A percentile compares a stretch with the other conserved stretches of the same genome.
Conservation (phyloP, 2,113 vertebrate genomes). For the Pomatostomus ruficeps region DNA sequence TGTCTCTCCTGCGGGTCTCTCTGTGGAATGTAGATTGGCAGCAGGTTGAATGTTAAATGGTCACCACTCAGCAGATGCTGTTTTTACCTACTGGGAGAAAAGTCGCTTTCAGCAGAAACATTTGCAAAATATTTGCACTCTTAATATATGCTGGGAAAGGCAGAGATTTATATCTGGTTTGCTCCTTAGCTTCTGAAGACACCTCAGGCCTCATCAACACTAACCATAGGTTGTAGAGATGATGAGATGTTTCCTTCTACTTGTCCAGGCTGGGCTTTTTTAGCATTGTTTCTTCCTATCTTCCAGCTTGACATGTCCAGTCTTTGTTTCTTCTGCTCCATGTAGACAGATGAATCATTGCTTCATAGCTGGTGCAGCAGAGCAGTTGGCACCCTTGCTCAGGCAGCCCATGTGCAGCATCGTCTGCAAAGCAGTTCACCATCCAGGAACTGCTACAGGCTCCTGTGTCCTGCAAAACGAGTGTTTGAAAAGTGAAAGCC, state of each 20-base stretch:
- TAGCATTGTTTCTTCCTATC: background rate
- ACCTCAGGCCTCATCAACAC: background rate
- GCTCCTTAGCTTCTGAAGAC: background rate
- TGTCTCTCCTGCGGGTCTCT: conserved; percentile 44
- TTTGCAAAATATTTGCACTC: conserved; percentile 38
- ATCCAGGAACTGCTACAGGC: background rate
- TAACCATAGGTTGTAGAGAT: background rate
- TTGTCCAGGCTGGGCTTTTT: background rate
- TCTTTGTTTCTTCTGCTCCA: background rate
- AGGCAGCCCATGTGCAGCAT: background rate
- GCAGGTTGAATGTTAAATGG: conserved; percentile 69
- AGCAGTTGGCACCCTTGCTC: background rate
- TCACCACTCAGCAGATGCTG: conserved; percentile 62
- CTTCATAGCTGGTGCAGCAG: background rate
- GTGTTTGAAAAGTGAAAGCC: background rate
- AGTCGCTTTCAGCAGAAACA: conserved; percentile 45
- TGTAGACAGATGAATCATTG: background rate
- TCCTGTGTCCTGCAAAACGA: background rate
- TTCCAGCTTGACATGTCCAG: background rate
- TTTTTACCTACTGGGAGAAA: conserved; percentile 50
- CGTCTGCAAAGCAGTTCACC: background rate
- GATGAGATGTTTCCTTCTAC: background rate
- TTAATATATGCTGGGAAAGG: background rate
- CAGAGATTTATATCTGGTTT: background rate
- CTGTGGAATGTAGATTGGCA: conserved; percentile 64